These are phyloP conservation scores for Gambusia yucatana DNA, from an alignment of 2,797 vertebrate species.

Conservation along the genomic window DNA sequence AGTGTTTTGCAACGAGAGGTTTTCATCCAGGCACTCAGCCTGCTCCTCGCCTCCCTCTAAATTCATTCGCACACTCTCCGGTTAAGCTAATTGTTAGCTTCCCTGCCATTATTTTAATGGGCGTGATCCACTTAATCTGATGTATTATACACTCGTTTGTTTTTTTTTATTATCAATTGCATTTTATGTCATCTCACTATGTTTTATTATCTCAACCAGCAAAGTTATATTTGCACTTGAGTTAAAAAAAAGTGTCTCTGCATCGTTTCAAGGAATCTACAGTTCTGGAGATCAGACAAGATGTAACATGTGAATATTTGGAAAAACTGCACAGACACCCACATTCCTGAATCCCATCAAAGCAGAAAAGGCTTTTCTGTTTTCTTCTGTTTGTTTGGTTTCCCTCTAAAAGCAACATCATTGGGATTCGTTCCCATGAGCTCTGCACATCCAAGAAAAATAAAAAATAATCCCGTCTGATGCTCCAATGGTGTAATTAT, in stretches of 20 bases:
- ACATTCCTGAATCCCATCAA: slow-evolving; percentile 19
- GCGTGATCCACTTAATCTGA: slow-evolving; percentile 13
- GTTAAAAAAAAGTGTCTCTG: not conserved
- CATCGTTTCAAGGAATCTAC: slow-evolving; percentile 5
- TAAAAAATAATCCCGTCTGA: slow-evolving; percentile 69
- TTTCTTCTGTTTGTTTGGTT: slow-evolving; percentile 66
- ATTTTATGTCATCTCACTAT: slow-evolving; percentile 18
- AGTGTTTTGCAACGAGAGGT: slow-evolving; percentile 24
- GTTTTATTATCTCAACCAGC: slow-evolving; percentile 1
- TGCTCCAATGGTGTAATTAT: slow-evolving; percentile 74
- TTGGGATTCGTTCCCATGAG: slow-evolving; percentile 70
- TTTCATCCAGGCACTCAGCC: slow-evolving; percentile 19
- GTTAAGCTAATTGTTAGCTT: slow-evolving; percentile 24
- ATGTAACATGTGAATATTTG: slow-evolving; percentile 21
- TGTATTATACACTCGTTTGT: slow-evolving; percentile 14
- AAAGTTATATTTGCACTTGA: not conserved
- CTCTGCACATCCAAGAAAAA: slow-evolving; percentile 73
- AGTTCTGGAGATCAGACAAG: slow-evolving; percentile 6
- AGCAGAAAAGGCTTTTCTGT: slow-evolving; percentile 33
- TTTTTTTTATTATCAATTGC: not conserved
- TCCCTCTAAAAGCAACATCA: slow-evolving; percentile 61
- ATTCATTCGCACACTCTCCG: slow-evolving; percentile 34
- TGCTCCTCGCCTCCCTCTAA: slow-evolving; percentile 15
- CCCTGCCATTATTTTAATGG: not conserved
- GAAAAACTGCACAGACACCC: slow-evolving; percentile 28